Evolutionary conservation across 2,113 vertebrate genomes (phyloP), one percentile per base, ranked within the genome.

Genomic region (Poecile atricapillus): DNA sequence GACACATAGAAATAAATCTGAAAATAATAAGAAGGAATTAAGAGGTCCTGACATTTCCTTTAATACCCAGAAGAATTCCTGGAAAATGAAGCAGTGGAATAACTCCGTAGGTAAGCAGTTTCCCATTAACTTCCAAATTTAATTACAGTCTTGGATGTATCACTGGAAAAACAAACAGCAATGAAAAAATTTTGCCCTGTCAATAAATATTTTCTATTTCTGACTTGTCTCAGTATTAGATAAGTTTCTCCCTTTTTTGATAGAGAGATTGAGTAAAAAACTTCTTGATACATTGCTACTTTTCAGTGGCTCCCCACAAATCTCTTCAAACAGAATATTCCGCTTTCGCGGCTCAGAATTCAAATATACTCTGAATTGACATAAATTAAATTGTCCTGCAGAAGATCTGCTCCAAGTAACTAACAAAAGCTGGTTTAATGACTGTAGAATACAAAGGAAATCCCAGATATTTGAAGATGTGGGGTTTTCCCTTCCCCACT

Each of bases 91-190:
- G 56, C 33, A 94, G 41, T 91, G 47, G 49, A 94, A 81, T 81
- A 89, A 74, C 67, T 88, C 39, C 64, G 65, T 73, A 90, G 83
- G 86, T 93, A 90, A 91, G 35, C 63, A 75, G 27, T 35, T 28
- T 78, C 16, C 53, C 39, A n/a, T 87, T 96, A 60, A 41, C 27
- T 89, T 88, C 50, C 78, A 91, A 76, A 88, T 85, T 49, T 76
- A 94, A 89, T 93, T 78, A 89, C 46, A 79, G 19, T 53, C 28
- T 80, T 75, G 63, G 52, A 87, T 49, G 35, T 65, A 62, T 4
- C 3, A 69, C 53, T 88, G 87, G 87, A 96, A 95, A 91, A 95
- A 90, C 63, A 95, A 83, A 89, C 13, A 44, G 22, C 21, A 77
- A 21, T 14, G 18, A 52, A 88, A 91, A 53, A 83, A 59, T 1